Conservation (phyloP, 2,888 invertebrate genomes). For the Actias luna region DNA sequence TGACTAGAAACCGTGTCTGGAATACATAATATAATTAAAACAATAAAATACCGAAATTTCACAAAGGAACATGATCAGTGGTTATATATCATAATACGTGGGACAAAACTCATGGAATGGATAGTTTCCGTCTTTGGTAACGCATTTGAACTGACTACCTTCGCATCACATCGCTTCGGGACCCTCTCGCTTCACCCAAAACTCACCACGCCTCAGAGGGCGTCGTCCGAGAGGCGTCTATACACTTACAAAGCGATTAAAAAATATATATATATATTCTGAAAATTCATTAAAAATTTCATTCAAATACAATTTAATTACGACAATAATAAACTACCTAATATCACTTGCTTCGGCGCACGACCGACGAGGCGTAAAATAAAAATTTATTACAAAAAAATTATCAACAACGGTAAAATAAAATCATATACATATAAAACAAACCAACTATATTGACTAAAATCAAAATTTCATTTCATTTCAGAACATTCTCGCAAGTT, state of each 20-base stretch:
- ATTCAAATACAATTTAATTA: constrained; percentile 45
- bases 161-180: constrained; percentile 37
- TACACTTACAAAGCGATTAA: constrained; percentile 23
- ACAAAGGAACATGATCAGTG: constrained; percentile 55
- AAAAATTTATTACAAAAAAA: constrained; percentile 72
- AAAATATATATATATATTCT: too few relatives aligned
- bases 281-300: constrained; percentile 34
- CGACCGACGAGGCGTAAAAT: constrained; percentile 65
- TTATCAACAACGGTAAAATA: constrained; percentile 72
- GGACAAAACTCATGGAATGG: constrained; percentile 54
- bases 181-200: background rate
- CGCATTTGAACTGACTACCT: constrained; percentile 61
- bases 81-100: constrained; percentile 28
- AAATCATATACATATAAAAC: constrained; percentile 65
- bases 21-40: constrained; percentile 53
- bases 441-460: constrained; percentile 58
- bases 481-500: constrained; percentile 7
- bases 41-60: constrained; percentile 48
- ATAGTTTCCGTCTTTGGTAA: constrained; percentile 72
- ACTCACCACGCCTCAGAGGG: constrained; percentile 9
- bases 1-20: constrained; percentile 77
- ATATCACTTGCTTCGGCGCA: constrained; percentile 67
- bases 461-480: constrained; percentile 49
- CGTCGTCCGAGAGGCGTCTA: background rate
- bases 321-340: constrained; percentile 61